Conservation (phyloP, 2,888 invertebrate genomes). For the Colostygia pectinataria region DNA sequence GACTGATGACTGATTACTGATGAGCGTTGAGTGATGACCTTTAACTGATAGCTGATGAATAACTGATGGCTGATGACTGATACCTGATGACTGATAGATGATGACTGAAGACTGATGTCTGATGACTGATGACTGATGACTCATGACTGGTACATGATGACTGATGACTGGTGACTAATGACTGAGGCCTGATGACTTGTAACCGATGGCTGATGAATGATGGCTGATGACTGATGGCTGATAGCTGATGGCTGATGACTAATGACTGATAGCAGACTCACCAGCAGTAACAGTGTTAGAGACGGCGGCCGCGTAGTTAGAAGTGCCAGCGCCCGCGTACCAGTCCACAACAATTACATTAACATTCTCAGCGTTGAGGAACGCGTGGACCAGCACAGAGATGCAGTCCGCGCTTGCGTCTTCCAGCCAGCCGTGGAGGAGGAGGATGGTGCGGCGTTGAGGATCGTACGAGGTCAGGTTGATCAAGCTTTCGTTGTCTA, state of each 20-base stretch:
- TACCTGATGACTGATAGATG: too few species aligned
- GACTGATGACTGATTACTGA: too few species aligned
- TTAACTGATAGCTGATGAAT: too few species aligned
- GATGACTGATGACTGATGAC: too few species aligned
- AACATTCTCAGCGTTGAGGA: constrained; percentile 43
- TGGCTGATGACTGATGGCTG: too few species aligned
- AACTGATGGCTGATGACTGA: too few species aligned
- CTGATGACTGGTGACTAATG: background rate
- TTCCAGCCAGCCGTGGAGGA: constrained; percentile 54
- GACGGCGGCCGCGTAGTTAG: constrained; percentile 44
- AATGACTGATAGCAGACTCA: too few species aligned
- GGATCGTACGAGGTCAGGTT: constrained; percentile 46
- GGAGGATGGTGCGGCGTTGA: constrained; percentile 42
- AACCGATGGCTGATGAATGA: too few species aligned
- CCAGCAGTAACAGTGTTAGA: constrained; percentile 48
- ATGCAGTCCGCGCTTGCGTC: constrained; percentile 40
- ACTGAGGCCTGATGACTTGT: too few species aligned
- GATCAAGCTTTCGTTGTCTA: constrained; percentile 37
- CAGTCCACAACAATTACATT: constrained; percentile 46
- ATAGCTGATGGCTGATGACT: too few species aligned
- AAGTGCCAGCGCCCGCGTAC: constrained; percentile 37
- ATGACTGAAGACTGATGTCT: too few species aligned
- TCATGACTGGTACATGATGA: background rate
- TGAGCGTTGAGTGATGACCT: too few species aligned
- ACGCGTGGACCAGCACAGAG: constrained; percentile 40